Base-by-base conservation (phyloP, 2,797 vertebrate genomes). In the Apogon talboti region DNA sequence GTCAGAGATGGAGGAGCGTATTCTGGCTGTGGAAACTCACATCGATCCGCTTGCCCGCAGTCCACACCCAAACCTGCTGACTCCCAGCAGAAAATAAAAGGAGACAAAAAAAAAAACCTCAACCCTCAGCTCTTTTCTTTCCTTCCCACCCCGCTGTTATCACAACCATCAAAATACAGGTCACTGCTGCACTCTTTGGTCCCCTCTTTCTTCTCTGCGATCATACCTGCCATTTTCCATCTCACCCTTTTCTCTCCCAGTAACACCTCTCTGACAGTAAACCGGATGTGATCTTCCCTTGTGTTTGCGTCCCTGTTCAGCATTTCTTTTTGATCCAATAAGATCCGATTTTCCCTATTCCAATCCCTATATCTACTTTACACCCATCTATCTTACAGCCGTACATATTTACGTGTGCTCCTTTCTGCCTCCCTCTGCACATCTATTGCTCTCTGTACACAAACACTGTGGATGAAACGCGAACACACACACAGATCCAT, bases 1-100 rank as follows among this genome's bases (percentile, higher is more conserved):
- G 91, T 91, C 88, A 93, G 84, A 91, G 92, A 92, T 90, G 90
- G 85, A 93, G 50, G 77, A 85, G 84, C 74, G 75, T 79, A 76
- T 84, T 89, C 79, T 71, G 78, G 76, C 90, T 82, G 56, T 76
- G 89, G 89, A 90, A 92, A 89, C 84, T 79, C 38, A 16, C 87
- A 94, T 94, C 83, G 91, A 94, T 94, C 91, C 46, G 42, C 78
- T 84, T 52, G 67, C 70, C 82, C 11, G 86, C 85, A 76, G 82
- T 87, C 87, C 68, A 70, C 71, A 78, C 48, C 80, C 84, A 86
- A 91, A 92, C 76, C 82, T 83, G 91, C 91, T 94, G 93, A 94
- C 92, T 89, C 78, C 61, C 43, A 62, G 78, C 82, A 85, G 83
- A 91, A 88, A 85, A 83, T 74, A 74, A 77, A 79, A 68, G 54